Base-by-base conservation (phyloP, 2,888 invertebrate species). In the Clepsis dumicolana region DNA sequence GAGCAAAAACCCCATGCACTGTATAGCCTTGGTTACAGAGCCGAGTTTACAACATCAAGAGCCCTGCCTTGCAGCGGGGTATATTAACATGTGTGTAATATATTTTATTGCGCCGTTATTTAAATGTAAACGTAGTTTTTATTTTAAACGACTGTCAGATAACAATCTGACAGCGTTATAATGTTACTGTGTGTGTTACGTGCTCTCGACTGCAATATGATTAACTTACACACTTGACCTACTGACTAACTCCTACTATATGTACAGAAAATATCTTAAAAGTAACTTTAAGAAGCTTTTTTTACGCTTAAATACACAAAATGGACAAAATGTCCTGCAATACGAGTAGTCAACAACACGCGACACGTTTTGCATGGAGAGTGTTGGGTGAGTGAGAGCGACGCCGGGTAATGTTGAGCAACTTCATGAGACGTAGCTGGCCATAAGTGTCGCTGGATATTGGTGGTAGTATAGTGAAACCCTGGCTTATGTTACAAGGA, bases 41-140 rank as follows among this genome's bases (percentile, higher is more conserved):
- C 16, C 18, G 8, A 50, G 1, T 64, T 57, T 64, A 1, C 18
- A 8, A 27, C 25, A 7, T 10, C 10, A 32, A 5, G 3, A 16
- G 3, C 24, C 21, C 41, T 29, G 44, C 16, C 21, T 2, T 21
- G 21, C 41, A 16, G 12, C 21, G 4, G 10, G 21, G 48, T 48
- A 8, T 10, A 44, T 44, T 44, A 8, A 44, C 48, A 48, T 4
- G n/a, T 10, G 48, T 48, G 48, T 48, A 48, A 48, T 48, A 21
- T 4, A 4, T 48, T 48, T 48, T 48, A 48, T 48, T 48, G 48
- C 48, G 10, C 48, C 21, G 48, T 48, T 48, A 48, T 48, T 48
- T 48, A 21, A 48, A 48, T 48, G 21, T 21, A n/a, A 48, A 18
- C 21, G 48, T 21, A 21, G 48, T 48, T 48, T 44, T 48, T 48